Percentiles rank a stretch among this genome's conserved stretches.
phyloP scores from a whole-genome alignment of 2,797 vertebrate genomes.

The Pseudotriccus pelzelni region DNA sequence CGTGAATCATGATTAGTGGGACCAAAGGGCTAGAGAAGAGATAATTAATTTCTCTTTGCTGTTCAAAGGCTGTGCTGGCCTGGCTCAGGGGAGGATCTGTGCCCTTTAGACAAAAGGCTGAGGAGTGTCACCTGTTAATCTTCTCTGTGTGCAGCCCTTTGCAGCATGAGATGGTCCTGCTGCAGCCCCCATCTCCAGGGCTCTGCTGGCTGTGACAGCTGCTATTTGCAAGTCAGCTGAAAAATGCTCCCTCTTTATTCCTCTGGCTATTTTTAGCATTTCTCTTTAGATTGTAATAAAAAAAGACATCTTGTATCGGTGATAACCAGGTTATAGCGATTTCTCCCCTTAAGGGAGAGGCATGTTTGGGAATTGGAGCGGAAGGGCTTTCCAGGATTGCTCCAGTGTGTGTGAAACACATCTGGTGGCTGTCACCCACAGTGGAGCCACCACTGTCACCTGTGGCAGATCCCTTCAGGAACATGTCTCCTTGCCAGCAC shows the following conservation, averaged over 20 bases:
- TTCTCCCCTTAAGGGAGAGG: neutral
- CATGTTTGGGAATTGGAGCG: neutral
- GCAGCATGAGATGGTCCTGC: neutral
- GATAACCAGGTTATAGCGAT: neutral
- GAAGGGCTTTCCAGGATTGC: neutral
- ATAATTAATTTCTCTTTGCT: conserved; percentile 2
- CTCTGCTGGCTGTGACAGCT: conserved; percentile 13
- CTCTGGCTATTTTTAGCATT: conserved; percentile 27
- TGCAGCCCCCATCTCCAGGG: neutral
- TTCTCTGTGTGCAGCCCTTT: neutral
- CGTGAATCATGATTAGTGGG: conserved; percentile 11
- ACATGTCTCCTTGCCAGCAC: neutral
- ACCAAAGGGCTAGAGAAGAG: neutral
- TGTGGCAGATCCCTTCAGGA: rapidly evolving
- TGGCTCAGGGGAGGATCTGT: neutral
- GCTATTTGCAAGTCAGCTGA: conserved; percentile 30
- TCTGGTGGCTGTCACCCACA: neutral
- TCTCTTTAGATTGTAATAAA: neutral
- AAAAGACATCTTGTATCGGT: rapidly evolving
- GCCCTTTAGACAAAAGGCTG: conserved; percentile 15
- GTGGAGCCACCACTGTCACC: neutral
- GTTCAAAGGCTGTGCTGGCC: neutral
- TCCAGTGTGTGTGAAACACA: neutral
- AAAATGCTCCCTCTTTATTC: neutral
- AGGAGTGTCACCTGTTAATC: conserved; percentile 39